These are phyloP conservation scores for Quadriops clusia DNA, from an alignment of 2,888 invertebrate species.

Conservation along the genomic window DNA sequence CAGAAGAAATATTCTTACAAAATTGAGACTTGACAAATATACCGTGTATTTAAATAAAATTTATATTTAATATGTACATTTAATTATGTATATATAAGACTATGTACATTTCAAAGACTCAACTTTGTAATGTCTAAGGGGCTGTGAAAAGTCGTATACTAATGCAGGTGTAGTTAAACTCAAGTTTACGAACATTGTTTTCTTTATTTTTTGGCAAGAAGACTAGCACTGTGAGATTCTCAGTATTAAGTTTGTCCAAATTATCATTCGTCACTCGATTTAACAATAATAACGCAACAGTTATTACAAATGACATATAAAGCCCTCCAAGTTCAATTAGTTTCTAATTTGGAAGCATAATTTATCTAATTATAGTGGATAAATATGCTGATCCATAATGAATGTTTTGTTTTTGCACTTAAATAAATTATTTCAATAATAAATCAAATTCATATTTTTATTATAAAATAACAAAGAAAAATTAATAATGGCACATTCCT, in stretches of 20 bases:
- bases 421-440: too few relatives aligned
- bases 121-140: slow-evolving; percentile 6
- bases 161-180: slow-evolving; percentile 4
- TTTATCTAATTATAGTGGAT: too few relatives aligned
- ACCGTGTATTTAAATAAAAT: slow-evolving; percentile 7
- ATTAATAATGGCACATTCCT: too few relatives aligned
- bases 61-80: slow-evolving; percentile 6
- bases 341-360: too few relatives aligned
- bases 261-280: slow-evolving; percentile 5
- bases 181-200: neutral
- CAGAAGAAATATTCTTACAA: slow-evolving; percentile 14
- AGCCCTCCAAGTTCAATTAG: too few relatives aligned
- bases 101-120: slow-evolving; percentile 1
- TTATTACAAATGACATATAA: too few relatives aligned
- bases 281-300: too few relatives aligned
- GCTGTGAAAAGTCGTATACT: slow-evolving; percentile 18
- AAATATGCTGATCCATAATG: too few relatives aligned
- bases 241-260: slow-evolving; percentile 7
- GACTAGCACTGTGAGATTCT: slow-evolving; percentile 23
- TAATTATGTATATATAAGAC: neutral
- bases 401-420: too few relatives aligned
- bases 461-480: too few relatives aligned
- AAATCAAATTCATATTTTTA: too few relatives aligned
- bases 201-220: slow-evolving; percentile 21
- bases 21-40: too few relatives aligned